Conservation (phyloP, 2,888 invertebrate genomes). For the Lasioglossum villosulum region DNA sequence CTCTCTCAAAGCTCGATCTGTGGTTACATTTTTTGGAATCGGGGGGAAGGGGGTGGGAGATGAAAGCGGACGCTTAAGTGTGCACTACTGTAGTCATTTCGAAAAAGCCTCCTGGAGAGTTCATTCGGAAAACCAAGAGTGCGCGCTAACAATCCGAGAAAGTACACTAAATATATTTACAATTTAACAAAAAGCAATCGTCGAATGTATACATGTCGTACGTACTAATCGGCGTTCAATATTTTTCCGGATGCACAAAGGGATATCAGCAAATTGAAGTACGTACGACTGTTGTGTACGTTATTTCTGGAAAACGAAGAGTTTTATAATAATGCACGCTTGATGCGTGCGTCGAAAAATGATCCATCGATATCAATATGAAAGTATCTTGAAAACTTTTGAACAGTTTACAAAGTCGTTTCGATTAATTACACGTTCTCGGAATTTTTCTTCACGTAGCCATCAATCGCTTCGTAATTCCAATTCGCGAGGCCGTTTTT, state of each 20-base stretch:
- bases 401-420: constrained; percentile 38
- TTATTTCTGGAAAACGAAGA: constrained; percentile 21
- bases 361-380: constrained; percentile 28
- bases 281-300: background rate
- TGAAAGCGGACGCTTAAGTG: background rate
- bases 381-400: constrained; percentile 48
- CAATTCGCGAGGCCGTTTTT: background rate
- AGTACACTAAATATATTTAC: background rate
- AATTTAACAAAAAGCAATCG: background rate
- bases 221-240: constrained; percentile 5
- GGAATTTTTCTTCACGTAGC: background rate
- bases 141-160: background rate
- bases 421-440: constrained; percentile 12
- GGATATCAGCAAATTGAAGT: background rate
- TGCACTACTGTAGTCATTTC: background rate
- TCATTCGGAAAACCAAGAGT: background rate
- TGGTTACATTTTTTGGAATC: background rate
- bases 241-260: constrained; percentile 13
- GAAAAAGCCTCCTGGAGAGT: background rate
- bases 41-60: too few species aligned
- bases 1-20: too few species aligned
- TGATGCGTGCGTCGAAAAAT: background rate
- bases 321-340: constrained; percentile 30
- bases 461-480: constrained; percentile 2
- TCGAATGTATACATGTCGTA: background rate